phyloP scores from a whole-genome alignment of 2,888 invertebrate species.

The Drosophila macrospina region DNA sequence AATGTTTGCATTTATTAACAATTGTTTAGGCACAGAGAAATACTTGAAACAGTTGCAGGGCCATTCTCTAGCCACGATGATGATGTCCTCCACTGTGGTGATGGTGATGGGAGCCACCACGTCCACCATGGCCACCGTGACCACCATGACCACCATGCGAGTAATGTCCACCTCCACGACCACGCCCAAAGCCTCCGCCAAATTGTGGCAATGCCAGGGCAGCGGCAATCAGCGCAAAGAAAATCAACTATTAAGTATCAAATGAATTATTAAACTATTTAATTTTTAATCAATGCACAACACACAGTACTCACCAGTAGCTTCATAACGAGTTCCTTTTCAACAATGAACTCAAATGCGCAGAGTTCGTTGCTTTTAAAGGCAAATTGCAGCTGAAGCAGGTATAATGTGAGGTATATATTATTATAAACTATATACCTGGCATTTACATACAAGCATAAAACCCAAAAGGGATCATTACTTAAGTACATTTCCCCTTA shows the following conservation, averaged over 20 bases:
- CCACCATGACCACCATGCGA: neutral
- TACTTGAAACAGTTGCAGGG: neutral
- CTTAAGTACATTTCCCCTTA: constrained; percentile 1
- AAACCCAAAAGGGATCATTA: constrained; percentile 1
- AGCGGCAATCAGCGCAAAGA: constrained; percentile 4
- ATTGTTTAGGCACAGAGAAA: neutral
- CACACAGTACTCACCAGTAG: neutral
- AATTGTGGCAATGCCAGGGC: constrained; percentile 8
- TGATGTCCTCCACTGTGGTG: neutral
- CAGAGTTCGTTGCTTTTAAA: constrained; percentile 3
- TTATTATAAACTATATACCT: no score
- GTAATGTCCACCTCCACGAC: neutral
- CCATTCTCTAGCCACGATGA: neutral
- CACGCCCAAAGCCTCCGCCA: neutral
- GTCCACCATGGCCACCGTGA: neutral
- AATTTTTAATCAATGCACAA: no score
- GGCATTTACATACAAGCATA: no score
- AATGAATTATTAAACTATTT: no score
- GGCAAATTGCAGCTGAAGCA: neutral
- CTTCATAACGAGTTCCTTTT: neutral
- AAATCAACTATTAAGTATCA: neutral
- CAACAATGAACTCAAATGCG: constrained; percentile 2
- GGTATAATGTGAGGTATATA: no score
- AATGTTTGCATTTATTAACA: constrained; percentile 3
- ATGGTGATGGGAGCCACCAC: neutral